phyloP scores from a whole-genome alignment of 2,797 vertebrate species.

The Takifugu ocellatus region DNA sequence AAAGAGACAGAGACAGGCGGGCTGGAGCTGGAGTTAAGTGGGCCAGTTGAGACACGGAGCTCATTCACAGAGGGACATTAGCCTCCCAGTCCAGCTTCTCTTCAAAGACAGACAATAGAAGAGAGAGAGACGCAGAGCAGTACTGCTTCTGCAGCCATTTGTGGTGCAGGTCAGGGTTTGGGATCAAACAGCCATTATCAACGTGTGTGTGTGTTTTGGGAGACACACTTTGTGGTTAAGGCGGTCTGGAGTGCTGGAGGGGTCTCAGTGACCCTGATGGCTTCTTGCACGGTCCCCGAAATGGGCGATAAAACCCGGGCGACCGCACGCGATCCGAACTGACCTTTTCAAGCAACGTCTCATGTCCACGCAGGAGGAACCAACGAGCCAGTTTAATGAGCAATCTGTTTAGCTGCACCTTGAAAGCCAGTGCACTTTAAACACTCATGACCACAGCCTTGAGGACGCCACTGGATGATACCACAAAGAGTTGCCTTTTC shows the following conservation, averaged over 20 bases:
- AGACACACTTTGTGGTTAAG: too few species aligned
- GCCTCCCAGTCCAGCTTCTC: constrained; percentile 34
- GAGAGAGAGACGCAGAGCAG: constrained; percentile 14
- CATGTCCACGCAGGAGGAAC: not conserved
- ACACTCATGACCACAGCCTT: not conserved
- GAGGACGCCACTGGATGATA: too few species aligned
- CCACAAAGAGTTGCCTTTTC: constrained; percentile 24
- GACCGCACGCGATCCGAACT: constrained; percentile 5
- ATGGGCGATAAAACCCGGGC: not conserved
- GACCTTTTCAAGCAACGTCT: constrained; percentile 26
- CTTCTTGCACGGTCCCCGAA: not conserved
- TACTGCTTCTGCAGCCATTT: constrained; percentile 3
- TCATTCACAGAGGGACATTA: constrained; percentile 58
- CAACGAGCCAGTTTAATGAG: not conserved
- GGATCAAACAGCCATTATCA: too few species aligned
- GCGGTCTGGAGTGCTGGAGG: too few species aligned
- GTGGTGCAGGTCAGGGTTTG: constrained; percentile 7
- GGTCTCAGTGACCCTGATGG: not conserved
- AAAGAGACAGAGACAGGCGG: constrained; percentile 32
- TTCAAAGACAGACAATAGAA: constrained; percentile 30
- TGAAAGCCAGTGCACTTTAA: not conserved
- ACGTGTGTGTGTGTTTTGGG: too few species aligned
- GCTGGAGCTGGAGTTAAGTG: constrained; percentile 42
- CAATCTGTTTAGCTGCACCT: not conserved
- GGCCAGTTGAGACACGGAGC: constrained; percentile 43